These are phyloP conservation scores for Dioctria linearis DNA, from an alignment of 2,888 invertebrate species.

Conservation along the genomic window DNA sequence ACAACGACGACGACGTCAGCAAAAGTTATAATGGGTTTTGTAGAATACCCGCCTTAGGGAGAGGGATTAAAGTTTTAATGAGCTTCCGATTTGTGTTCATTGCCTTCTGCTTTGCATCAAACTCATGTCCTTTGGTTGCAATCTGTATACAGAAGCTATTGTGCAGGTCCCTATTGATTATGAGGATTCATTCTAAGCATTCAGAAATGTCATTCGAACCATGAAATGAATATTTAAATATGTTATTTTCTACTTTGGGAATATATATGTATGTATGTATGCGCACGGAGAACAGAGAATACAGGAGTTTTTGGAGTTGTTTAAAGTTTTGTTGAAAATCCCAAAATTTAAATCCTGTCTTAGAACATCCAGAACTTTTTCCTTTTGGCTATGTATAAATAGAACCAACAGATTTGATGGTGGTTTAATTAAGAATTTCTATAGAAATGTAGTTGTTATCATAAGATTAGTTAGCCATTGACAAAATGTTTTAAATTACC, in stretches of 20 bases:
- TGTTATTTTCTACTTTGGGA: not conserved
- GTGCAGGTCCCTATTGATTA: conserved; percentile 4
- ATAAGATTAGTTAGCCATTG: too few relatives aligned
- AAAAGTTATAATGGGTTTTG: conserved; percentile 13
- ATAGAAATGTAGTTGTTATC: too few relatives aligned
- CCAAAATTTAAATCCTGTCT: too few relatives aligned
- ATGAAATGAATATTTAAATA: not conserved
- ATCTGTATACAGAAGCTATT: not conserved
- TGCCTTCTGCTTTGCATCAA: conserved; percentile 5
- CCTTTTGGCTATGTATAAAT: too few relatives aligned
- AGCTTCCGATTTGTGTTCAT: conserved; percentile 10
- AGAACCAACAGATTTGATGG: too few relatives aligned
- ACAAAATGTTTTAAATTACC: too few relatives aligned
- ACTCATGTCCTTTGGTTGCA: not conserved
- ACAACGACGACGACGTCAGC: not conserved
- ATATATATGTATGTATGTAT: not conserved
- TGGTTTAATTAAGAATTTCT: too few relatives aligned
- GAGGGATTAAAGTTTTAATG: conserved; percentile 6
- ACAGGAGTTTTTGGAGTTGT: too few relatives aligned
- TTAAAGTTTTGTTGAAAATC: too few relatives aligned
- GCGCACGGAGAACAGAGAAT: too few relatives aligned
- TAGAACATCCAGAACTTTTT: too few relatives aligned
- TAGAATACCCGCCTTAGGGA: conserved; percentile 2
- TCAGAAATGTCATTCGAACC: not conserved
- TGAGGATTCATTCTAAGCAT: not conserved